Conservation (phyloP, 2,888 invertebrate genomes). For the Chymomyza fuscimana region DNA sequence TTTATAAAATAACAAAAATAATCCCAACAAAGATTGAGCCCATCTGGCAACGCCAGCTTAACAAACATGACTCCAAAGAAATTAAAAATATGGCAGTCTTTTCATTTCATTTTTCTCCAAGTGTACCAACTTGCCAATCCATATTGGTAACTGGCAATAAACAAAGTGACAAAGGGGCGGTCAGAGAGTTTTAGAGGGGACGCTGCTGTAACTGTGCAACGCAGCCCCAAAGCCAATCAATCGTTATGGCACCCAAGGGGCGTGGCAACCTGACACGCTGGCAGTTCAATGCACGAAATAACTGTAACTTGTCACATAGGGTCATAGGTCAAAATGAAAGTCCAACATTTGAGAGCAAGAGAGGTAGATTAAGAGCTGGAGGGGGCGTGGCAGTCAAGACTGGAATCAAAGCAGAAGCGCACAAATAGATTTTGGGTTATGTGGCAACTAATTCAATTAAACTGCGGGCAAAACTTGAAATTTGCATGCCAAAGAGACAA, state of each 20-base stretch:
- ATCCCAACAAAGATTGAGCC: no score
- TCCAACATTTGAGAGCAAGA: background rate
- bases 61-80: no score
- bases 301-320: constrained; percentile 21
- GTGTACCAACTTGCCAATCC: background rate
- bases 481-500: constrained; percentile 17
- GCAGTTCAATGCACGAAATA: constrained; percentile 66
- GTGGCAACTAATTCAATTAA: constrained; percentile 2
- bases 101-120: background rate
- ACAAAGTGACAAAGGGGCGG: constrained; percentile 62
- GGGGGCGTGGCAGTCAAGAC: background rate
- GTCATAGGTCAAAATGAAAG: constrained; percentile 50
- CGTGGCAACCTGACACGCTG: constrained; percentile 69
- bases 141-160: constrained; percentile 48
- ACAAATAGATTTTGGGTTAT: constrained; percentile 4
- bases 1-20: no score
- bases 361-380: background rate
- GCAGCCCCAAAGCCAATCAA: constrained; percentile 76
- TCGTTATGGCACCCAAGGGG: constrained; percentile 75
- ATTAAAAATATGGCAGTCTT: no score
- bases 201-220: constrained; percentile 33
- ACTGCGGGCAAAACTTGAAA: background rate
- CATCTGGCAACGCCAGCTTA: no score
- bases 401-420: background rate
- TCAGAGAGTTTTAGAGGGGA: background rate